These are phyloP conservation scores for Silurus meridionalis DNA, from an alignment of 2,113 vertebrate genomes.

Conservation along the genomic window DNA sequence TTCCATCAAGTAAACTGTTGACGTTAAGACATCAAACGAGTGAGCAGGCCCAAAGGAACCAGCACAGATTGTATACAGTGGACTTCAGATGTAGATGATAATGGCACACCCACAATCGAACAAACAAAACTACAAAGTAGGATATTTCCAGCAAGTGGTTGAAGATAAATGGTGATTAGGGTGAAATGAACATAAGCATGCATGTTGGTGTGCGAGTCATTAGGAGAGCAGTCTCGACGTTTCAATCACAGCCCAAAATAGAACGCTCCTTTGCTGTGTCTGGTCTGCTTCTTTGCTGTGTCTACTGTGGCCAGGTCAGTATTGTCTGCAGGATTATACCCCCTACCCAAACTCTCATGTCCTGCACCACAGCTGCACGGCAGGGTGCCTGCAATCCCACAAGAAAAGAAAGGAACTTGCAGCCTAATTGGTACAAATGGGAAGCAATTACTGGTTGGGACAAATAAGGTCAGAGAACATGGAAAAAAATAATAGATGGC, in stretches of 20 bases:
- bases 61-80: slow-evolving; percentile 37
- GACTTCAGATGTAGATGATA: slow-evolving; percentile 21
- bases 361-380: slow-evolving; percentile 57
- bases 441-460: slow-evolving; percentile 72
- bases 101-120: slow-evolving; percentile 40
- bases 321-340: slow-evolving; percentile 69
- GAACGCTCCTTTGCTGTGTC: slow-evolving; percentile 59
- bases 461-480: slow-evolving; percentile 62
- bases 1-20: slow-evolving; percentile 23
- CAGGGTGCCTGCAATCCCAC: slow-evolving; percentile 67
- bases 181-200: slow-evolving; percentile 33
- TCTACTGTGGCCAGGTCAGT: slow-evolving; percentile 66
- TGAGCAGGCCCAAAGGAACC: slow-evolving; percentile 55
- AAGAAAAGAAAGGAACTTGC: slow-evolving; percentile 67
- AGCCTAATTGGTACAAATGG: slow-evolving; percentile 78
- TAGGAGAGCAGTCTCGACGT: slow-evolving; percentile 61
- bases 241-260: slow-evolving; percentile 71
- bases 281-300: slow-evolving; percentile 65
- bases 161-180: slow-evolving; percentile 43
- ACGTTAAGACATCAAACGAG: slow-evolving; percentile 45
- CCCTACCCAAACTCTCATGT: slow-evolving; percentile 58
- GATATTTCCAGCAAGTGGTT: background rate
- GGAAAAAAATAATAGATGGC: slow-evolving; percentile 18
- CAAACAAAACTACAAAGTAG: slow-evolving; percentile 28
- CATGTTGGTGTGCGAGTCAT: slow-evolving; percentile 44